Conservation (phyloP, 2,797 vertebrate genomes). For the Ciconia nigra region DNA sequence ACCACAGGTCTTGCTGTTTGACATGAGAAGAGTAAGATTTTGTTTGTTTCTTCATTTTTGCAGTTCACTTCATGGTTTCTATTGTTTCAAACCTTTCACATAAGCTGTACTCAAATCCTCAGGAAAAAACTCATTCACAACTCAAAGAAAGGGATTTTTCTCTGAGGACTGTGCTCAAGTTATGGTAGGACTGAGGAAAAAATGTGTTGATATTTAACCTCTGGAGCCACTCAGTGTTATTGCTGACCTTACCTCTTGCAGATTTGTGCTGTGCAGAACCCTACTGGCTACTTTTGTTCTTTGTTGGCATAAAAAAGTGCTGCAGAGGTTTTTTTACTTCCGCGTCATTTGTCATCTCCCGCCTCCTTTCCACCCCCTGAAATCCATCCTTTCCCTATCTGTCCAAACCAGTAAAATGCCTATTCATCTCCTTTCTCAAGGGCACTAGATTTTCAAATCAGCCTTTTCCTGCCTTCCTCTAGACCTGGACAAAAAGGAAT, state of each 20-base stretch:
- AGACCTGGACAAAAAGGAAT: not conserved
- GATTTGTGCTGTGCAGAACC: not conserved
- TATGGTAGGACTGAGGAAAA: not conserved
- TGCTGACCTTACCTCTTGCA: not conserved
- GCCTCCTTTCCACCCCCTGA: not conserved
- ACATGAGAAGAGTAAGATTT: not conserved
- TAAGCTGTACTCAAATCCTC: not conserved
- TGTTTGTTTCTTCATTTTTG: not conserved
- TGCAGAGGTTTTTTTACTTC: not conserved
- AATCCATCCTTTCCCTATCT: conserved; percentile 7
- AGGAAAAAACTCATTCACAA: not conserved
- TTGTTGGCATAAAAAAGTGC: not conserved
- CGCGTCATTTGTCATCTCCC: not conserved
- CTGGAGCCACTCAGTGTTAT: not conserved
- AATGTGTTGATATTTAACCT: not conserved
- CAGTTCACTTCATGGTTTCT: not conserved
- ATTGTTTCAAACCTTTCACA: not conserved
- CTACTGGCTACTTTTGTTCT: not conserved
- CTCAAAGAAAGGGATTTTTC: not conserved
- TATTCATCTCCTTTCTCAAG: conserved; percentile 49
- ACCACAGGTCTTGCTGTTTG: not conserved
- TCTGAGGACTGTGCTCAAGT: not conserved
- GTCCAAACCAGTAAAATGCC: conserved; percentile 6
- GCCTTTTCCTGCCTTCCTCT: not conserved
- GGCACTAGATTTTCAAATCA: conserved; percentile 11